These are phyloP conservation scores for Sebastes fasciatus DNA, from an alignment of 2,113 vertebrate species.

Conservation along the genomic window DNA sequence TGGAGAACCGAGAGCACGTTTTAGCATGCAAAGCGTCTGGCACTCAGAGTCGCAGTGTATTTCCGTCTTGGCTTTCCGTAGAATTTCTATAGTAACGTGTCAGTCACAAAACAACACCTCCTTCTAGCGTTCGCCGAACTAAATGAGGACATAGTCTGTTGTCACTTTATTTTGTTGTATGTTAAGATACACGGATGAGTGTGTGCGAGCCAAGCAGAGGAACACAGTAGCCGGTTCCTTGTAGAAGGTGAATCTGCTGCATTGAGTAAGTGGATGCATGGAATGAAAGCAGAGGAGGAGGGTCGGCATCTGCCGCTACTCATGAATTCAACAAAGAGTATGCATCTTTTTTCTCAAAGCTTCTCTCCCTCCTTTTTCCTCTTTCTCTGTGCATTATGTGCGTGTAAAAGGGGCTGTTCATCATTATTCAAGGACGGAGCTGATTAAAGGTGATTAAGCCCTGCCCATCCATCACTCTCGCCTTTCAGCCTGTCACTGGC, in stretches of 20 bases:
- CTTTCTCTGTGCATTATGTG: constrained; percentile 57
- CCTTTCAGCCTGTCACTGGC: constrained; percentile 78
- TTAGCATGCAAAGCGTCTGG: neutral
- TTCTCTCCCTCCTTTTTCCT: constrained; percentile 18
- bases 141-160: constrained; percentile 7
- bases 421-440: constrained; percentile 81
- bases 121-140: neutral
- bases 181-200: constrained; percentile 9
- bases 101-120: constrained; percentile 18
- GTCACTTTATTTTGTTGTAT: neutral
- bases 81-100: constrained; percentile 21
- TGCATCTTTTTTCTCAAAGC: constrained; percentile 65
- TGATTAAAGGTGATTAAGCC: constrained; percentile 85
- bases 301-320: constrained; percentile 71
- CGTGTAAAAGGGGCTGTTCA: constrained; percentile 74
- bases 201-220: constrained; percentile 4
- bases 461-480: constrained; percentile 81
- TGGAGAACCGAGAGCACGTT: constrained; percentile 20
- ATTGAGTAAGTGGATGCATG: constrained; percentile 32
- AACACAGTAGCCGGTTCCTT: constrained; percentile 8
- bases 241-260: constrained; percentile 34
- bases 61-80: constrained; percentile 7
- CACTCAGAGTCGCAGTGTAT: constrained; percentile 5
- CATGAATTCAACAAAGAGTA: constrained; percentile 68
- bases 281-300: constrained; percentile 53